phyloP scores from a whole-genome alignment of 2,113 vertebrate genomes.

The Bolborhynchus lineola region DNA sequence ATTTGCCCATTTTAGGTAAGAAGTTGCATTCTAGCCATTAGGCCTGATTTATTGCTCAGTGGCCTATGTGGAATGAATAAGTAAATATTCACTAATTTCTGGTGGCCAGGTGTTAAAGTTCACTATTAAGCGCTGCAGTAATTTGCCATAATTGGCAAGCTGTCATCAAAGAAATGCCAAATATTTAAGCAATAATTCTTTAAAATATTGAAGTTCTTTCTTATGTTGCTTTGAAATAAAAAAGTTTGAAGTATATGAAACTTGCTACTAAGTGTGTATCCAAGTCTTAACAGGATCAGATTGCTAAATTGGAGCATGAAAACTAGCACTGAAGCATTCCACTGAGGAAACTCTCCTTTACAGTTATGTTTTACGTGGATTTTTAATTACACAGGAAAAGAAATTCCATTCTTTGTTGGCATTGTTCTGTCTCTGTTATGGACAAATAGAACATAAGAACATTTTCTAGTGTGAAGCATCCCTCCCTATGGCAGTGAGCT shows the following conservation, averaged over 20 bases:
- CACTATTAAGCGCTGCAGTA: neutral
- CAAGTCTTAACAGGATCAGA: neutral
- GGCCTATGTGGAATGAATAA: neutral
- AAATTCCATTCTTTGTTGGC: neutral
- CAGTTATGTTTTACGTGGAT: neutral
- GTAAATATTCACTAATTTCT: constrained; percentile 22
- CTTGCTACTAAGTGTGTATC: neutral
- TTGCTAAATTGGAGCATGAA: neutral
- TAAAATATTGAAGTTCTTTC: neutral
- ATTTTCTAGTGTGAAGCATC: neutral
- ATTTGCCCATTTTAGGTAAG: neutral
- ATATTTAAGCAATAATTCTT: neutral
- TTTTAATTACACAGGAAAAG: neutral
- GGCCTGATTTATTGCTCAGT: constrained; percentile 10
- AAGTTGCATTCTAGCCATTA: neutral
- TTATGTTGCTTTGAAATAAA: neutral
- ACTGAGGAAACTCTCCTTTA: neutral
- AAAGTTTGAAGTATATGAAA: neutral
- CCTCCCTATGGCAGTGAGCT: neutral
- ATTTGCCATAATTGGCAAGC: neutral
- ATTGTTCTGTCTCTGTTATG: neutral
- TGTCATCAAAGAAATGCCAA: neutral
- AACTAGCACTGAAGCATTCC: neutral
- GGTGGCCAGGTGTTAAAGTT: constrained; percentile 33
- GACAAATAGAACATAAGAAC: neutral